Base-by-base conservation (phyloP, 2,797 vertebrate species). In the Thalassophryne amazonica region DNA sequence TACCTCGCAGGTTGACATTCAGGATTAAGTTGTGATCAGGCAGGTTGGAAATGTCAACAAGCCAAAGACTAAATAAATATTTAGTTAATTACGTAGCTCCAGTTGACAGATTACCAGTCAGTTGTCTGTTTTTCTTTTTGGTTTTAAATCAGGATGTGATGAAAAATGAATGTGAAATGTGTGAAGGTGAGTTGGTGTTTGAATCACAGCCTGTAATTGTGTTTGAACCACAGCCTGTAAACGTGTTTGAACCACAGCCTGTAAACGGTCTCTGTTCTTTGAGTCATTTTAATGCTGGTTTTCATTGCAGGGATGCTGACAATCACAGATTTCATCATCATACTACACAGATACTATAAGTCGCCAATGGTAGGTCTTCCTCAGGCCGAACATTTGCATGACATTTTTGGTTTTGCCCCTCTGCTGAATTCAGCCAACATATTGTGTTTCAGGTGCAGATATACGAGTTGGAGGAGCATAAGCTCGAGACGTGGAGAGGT, bases 241-340 rank as follows among this genome's bases (percentile, higher is more conserved):
- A n/a, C n/a, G 41, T 55, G 55, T 63, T 51, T 57, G 50, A 57
- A 50, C 69, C 76, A 56, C 67, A 2, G 81, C 76, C 72, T 50
- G n/a, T n/a, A n/a, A n/a, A n/a, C n/a, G n/a, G n/a, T n/a, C n/a
- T n/a, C 1, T 4, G 30, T 37, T 46, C 31, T 24, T 14, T 14
- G 18, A 32, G 46, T 35, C 19, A 47, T 43, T 62, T 58, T 47
- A 25, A 24, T 30, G 17, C 1, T 19, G 20, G 18, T 61, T 71
- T 65, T 69, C 32, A 32, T 58, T 37, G 21, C 84, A 99, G 97
- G 97, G 85, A 99, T 99, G 97, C 91, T 99, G 92, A 99, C 97
- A 72, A 98, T 99, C 90, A 99, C 97, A 87, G 97, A 99, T 88
- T 99, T 99, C 93, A 99, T 99, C 91, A 98, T 97, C 86, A 99